phyloP scores from a whole-genome alignment of 2,113 vertebrate species.

The Syngnathus floridae region DNA sequence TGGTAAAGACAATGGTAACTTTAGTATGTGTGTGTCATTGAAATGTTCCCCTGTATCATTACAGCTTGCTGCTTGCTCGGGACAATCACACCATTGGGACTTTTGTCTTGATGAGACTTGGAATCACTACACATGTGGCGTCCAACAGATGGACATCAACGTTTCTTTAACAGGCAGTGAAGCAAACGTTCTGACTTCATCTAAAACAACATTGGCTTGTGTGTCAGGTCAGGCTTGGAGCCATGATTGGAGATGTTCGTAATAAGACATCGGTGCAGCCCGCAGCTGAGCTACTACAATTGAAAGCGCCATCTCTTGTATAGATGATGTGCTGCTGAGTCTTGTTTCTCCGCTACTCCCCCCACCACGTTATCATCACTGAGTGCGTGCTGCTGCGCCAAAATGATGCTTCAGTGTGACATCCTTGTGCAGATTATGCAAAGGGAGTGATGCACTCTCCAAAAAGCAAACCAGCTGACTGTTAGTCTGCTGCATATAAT shows the following conservation, averaged over 20 bases:
- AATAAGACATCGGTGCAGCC: slow-evolving; percentile 38
- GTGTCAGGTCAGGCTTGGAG: slow-evolving; percentile 39
- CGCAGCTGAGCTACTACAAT: slow-evolving; percentile 44
- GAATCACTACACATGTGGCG: slow-evolving; percentile 27
- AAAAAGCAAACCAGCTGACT: slow-evolving; percentile 53
- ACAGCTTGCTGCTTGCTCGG: slow-evolving; percentile 37
- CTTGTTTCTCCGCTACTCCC: slow-evolving; percentile 19
- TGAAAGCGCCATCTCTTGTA: slow-evolving; percentile 34
- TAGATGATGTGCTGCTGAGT: slow-evolving; percentile 53
- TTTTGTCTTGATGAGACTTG: slow-evolving; percentile 43
- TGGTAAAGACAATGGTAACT: background rate
- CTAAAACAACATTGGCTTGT: slow-evolving; percentile 18
- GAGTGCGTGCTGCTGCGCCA: slow-evolving; percentile 31
- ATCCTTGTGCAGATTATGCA: slow-evolving; percentile 51
- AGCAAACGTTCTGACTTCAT: slow-evolving; percentile 25
- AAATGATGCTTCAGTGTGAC: slow-evolving; percentile 53
- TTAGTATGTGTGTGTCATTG: background rate
- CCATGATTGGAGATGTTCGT: slow-evolving; percentile 44
- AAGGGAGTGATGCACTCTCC: slow-evolving; percentile 47
- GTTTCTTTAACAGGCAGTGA: slow-evolving; percentile 15
- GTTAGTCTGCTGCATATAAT: slow-evolving; percentile 70
- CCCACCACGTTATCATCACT: slow-evolving; percentile 26
- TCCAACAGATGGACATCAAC: slow-evolving; percentile 15
- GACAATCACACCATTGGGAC: slow-evolving; percentile 13
- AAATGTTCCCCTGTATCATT: slow-evolving; percentile 35